Conservation (phyloP, 2,797 vertebrate genomes). For the Tenualosa ilisha region DNA sequence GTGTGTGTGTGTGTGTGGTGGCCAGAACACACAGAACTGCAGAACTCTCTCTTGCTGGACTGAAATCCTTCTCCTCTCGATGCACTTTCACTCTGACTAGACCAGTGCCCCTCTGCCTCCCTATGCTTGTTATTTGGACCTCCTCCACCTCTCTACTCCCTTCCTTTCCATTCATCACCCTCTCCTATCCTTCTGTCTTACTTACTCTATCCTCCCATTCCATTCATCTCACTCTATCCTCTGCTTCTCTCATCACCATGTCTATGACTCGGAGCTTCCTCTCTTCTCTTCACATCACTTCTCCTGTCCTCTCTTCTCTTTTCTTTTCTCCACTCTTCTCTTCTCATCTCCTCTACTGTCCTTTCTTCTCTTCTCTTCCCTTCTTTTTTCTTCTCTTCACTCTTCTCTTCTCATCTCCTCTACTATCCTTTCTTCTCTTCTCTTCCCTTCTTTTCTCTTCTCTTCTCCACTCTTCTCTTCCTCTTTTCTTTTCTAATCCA, state of each 20-base stretch:
- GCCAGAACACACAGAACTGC: too few relatives aligned
- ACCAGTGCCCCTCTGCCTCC: too few relatives aligned
- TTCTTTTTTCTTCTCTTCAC: conserved; percentile 27
- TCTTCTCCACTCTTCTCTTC: conserved; percentile 24
- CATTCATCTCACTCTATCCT: background rate
- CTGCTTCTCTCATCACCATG: background rate
- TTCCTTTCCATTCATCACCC: background rate
- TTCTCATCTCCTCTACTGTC: background rate
- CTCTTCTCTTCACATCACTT: too few relatives aligned
- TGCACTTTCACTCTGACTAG: too few relatives aligned
- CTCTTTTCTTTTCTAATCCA: background rate
- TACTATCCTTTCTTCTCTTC: background rate
- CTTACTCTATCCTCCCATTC: too few relatives aligned
- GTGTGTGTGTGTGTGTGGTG: background rate
- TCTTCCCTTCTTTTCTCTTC: conserved; percentile 4
- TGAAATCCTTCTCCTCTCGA: too few relatives aligned
- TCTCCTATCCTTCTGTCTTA: background rate
- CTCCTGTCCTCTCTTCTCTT: too few relatives aligned
- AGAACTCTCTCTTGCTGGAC: too few relatives aligned
- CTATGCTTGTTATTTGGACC: too few relatives aligned
- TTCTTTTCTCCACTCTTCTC: background rate
- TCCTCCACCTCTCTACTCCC: background rate
- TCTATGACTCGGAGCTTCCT: too few relatives aligned
- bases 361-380: background rate
- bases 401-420: background rate